A percentile compares a stretch with the other conserved stretches of the same genome.
These are phyloP conservation scores for Lordiphosa andalusiaca DNA, from an alignment of 2,888 invertebrate genomes.

Conservation along the genomic window DNA sequence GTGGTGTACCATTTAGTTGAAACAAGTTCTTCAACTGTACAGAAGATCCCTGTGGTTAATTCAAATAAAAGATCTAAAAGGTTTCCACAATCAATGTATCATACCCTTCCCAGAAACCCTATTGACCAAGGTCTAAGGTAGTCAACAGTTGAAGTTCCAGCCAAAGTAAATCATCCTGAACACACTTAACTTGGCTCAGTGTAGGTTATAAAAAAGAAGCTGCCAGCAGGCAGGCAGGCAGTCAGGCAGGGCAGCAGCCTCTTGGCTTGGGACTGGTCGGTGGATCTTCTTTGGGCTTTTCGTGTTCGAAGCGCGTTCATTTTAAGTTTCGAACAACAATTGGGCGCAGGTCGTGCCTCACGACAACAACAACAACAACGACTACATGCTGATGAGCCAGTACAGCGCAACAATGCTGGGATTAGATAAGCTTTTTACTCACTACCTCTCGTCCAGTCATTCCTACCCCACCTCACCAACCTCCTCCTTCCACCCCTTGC, in stretches of 20 bases:
- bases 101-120: no score
- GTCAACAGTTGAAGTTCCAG: no score
- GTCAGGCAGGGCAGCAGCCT: conserved; percentile 15
- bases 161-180: no score
- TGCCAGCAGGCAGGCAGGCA: conserved; percentile 12
- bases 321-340: conserved; percentile 67
- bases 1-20: no score
- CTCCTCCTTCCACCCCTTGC: conserved; percentile 20
- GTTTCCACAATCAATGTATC: no score
- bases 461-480: conserved; percentile 23
- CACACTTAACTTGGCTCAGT: no score
- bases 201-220: no score
- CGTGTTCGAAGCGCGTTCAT: conserved; percentile 72
- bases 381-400: conserved; percentile 20
- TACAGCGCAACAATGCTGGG: conserved; percentile 29
- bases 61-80: no score
- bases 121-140: no score
- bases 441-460: conserved; percentile 21
- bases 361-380: conserved; percentile 50
- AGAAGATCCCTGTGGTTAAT: no score
- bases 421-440: conserved; percentile 42
- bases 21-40: no score
- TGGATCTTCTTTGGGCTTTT: conserved; percentile 45
- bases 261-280: conserved; percentile 13
- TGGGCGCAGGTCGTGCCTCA: conserved; percentile 74